Conservation (phyloP, 2,113 vertebrate genomes). For the Falco punctatus region DNA sequence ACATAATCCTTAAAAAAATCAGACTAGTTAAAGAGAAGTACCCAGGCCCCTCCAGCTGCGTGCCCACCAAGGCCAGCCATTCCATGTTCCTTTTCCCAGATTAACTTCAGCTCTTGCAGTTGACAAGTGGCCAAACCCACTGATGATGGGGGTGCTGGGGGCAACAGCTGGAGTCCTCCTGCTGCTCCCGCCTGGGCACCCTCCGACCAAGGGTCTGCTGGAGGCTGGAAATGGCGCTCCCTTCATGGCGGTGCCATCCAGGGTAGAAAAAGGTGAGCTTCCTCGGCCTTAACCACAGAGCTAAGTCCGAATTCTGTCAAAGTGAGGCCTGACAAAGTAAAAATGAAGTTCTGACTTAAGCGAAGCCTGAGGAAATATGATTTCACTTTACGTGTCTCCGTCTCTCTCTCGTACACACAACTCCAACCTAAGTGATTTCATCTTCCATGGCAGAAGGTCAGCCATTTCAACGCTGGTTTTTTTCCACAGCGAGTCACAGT, state of each 20-base stretch:
- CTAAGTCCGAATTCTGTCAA: not conserved
- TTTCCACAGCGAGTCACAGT: not conserved
- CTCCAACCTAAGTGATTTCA: not conserved
- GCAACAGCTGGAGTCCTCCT: not conserved
- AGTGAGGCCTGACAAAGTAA: not conserved
- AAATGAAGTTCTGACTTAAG: not conserved
- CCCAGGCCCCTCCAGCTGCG: not conserved
- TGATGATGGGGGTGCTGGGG: not conserved
- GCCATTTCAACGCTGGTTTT: not conserved
- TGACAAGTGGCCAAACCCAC: not conserved
- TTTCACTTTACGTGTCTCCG: not conserved
- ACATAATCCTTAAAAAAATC: slow-evolving; percentile 40
- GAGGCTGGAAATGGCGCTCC: not conserved
- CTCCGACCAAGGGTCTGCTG: fast-evolving
- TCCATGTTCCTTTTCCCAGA: not conserved
- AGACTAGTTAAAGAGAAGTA: not conserved
- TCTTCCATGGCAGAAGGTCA: slow-evolving; percentile 37
- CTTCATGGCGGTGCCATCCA: not conserved
- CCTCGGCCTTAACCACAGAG: not conserved
- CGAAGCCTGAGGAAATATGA: not conserved
- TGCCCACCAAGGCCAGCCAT: not conserved
- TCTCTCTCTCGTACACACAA: not conserved
- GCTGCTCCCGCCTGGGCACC: not conserved
- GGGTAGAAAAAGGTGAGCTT: not conserved
- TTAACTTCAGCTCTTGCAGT: not conserved